Conservation (phyloP, 2,888 invertebrate species). For the Odontothrips loti region DNA sequence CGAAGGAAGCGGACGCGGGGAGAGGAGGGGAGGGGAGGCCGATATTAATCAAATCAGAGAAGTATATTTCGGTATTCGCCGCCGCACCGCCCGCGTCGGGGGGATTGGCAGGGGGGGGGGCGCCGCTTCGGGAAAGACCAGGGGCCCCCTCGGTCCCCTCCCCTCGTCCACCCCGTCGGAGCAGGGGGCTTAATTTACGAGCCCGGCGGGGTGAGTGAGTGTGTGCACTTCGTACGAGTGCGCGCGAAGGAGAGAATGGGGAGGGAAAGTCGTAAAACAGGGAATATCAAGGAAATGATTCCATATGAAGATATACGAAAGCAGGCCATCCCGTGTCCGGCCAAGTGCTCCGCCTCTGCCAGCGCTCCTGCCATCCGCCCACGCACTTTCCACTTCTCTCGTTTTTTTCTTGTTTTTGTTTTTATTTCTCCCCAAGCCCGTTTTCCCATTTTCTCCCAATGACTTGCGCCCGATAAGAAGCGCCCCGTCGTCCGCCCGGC, state of each 20-base stretch:
- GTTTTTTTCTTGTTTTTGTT: too few relatives aligned
- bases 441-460: too few relatives aligned
- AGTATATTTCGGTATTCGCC: conserved; percentile 6
- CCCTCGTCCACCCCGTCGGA: neutral
- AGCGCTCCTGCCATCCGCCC: too few relatives aligned
- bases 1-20: neutral
- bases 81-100: neutral
- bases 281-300: too few relatives aligned
- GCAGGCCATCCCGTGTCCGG: too few relatives aligned
- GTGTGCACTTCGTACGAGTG: neutral
- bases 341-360: too few relatives aligned
- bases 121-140: neutral
- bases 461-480: too few relatives aligned
- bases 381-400: too few relatives aligned
- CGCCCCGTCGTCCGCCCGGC: too few relatives aligned
- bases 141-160: neutral
- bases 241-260: neutral
- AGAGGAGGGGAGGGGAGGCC: neutral
- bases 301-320: too few relatives aligned
- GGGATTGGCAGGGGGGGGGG: too few relatives aligned
- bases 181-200: neutral
- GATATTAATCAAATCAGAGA: conserved; percentile 1
- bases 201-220: neutral
- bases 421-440: too few relatives aligned
- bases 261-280: neutral